Percentiles rank a stretch among this genome's conserved stretches.
phyloP scores from a whole-genome alignment of 2,797 vertebrate genomes.

The Heterohyrax brucei region DNA sequence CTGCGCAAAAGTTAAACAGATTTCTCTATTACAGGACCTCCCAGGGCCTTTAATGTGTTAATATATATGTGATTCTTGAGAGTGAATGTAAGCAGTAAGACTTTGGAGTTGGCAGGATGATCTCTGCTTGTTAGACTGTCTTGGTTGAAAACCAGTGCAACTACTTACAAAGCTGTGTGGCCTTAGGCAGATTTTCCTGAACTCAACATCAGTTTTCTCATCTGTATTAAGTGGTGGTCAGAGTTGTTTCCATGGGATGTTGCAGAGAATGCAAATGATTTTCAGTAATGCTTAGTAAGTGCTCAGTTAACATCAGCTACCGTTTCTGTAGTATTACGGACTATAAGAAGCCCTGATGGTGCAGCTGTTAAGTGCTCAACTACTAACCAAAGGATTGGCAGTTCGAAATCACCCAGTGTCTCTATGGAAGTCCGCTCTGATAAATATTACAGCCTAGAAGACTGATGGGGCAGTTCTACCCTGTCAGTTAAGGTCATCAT shows the following conservation, averaged over 20 bases:
- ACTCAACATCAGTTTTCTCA: conserved; percentile 23
- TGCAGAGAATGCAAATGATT: neutral
- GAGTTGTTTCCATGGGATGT: neutral
- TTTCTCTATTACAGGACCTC: neutral
- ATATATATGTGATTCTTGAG: neutral
- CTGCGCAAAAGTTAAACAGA: neutral
- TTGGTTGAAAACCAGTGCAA: neutral
- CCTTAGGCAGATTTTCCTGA: neutral
- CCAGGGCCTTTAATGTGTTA: neutral
- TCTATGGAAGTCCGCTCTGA: no score
- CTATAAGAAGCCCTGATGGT: no score
- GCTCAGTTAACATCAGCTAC: conserved; percentile 7
- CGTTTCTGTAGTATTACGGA: neutral
- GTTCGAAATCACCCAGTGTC: no score
- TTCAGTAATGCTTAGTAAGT: neutral
- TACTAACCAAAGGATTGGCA: no score
- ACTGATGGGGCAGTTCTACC: no score
- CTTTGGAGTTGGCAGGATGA: neutral
- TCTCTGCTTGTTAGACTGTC: neutral
- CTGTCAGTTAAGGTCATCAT: no score
- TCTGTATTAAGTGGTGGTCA: conserved; percentile 34
- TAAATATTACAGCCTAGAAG: no score
- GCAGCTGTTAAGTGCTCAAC: no score
- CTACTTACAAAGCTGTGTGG: neutral
- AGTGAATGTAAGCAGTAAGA: neutral